phyloP scores from a whole-genome alignment of 2,797 vertebrate genomes.

The Hydrolagus colliei region DNA sequence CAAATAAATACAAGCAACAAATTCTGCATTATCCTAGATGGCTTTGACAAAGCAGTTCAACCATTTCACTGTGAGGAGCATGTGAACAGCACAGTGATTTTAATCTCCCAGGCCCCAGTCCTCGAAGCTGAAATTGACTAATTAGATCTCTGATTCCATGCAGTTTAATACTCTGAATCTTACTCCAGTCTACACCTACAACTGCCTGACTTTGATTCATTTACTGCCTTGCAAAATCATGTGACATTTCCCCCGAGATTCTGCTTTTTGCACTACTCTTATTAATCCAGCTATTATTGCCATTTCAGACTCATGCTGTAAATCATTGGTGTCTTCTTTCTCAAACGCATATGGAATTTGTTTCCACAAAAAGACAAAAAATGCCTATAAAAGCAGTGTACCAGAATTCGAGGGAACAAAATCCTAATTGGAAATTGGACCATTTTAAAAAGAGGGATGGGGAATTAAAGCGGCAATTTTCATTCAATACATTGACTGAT shows the following conservation, averaged over 20 bases:
- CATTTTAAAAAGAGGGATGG: neutral
- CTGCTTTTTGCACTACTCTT: neutral
- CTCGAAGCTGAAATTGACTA: conserved; percentile 14
- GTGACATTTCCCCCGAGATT: neutral
- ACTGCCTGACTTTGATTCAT: conserved; percentile 15
- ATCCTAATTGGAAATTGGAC: neutral
- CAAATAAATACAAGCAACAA: neutral
- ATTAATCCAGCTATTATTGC: conserved; percentile 21
- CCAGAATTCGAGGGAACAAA: neutral
- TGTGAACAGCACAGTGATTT: neutral
- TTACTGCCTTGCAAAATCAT: neutral
- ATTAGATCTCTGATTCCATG: conserved; percentile 10
- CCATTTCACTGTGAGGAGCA: neutral
- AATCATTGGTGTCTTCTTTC: neutral
- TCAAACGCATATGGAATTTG: neutral
- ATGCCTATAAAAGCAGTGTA: neutral
- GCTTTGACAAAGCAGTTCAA: conserved; percentile 1
- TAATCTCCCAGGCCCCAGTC: neutral
- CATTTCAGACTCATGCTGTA: neutral
- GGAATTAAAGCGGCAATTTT: neutral
- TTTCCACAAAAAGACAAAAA: neutral
- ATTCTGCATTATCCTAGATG: neutral
- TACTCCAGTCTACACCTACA: neutral
- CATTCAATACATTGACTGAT: neutral
- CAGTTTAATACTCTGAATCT: conserved; percentile 16